Conservation (phyloP, 2,113 vertebrate species). For the Copsychus sechellarum region DNA sequence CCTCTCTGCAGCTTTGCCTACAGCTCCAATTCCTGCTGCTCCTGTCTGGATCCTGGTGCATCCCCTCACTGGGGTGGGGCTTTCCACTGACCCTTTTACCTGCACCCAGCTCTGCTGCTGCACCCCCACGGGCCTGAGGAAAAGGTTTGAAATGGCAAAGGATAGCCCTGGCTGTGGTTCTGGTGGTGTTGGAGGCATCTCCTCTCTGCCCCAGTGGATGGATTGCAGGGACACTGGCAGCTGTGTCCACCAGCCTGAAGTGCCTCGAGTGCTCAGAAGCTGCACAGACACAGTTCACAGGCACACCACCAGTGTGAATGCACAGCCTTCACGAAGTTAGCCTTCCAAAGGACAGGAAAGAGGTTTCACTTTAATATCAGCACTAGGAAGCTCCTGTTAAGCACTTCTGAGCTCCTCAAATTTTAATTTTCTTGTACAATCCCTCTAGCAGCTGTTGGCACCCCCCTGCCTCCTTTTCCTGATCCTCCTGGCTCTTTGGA, state of each 20-base stretch:
- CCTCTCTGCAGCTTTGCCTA: neutral
- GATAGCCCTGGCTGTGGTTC: neutral
- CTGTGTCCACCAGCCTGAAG: neutral
- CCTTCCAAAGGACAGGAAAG: neutral
- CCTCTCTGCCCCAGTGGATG: neutral
- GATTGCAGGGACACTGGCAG: neutral
- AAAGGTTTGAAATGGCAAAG: neutral
- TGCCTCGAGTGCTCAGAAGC: neutral
- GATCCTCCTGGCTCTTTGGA: neutral
- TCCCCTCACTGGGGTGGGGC: accelerated
- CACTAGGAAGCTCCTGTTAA: neutral
- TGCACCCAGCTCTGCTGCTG: neutral
- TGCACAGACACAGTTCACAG: neutral
- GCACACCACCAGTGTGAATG: neutral
- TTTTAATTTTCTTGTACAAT: neutral
- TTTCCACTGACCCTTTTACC: neutral
- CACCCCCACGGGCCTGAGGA: no score
- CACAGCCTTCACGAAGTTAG: neutral
- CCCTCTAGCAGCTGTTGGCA: neutral
- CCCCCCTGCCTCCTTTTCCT: neutral
- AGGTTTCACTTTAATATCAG: neutral
- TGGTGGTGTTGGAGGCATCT: neutral
- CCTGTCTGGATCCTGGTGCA: neutral
- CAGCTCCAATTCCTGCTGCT: neutral
- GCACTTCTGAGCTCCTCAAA: neutral